These are phyloP conservation scores for Dromococcyx pavoninus DNA, from an alignment of 2,797 vertebrate genomes.

Conservation along the genomic window DNA sequence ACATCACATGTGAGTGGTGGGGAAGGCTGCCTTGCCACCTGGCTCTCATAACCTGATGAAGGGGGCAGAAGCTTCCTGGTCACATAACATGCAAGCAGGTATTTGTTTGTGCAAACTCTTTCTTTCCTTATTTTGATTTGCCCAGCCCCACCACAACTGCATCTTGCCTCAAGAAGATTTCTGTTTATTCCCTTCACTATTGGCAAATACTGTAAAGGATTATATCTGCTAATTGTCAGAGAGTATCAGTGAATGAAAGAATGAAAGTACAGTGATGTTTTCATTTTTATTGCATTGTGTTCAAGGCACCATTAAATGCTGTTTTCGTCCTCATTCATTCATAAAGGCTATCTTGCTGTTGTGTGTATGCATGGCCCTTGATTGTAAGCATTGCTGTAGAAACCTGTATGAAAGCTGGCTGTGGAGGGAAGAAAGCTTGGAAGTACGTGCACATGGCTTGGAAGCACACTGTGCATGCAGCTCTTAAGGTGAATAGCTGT, in stretches of 20 bases:
- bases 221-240: neutral
- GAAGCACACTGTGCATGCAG: neutral
- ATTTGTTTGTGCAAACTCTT: neutral
- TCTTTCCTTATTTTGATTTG: neutral
- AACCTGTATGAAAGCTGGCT: neutral
- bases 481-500: neutral
- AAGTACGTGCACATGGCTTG: neutral
- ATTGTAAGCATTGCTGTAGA: neutral
- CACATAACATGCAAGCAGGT: neutral
- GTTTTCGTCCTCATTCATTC: neutral
- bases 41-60: neutral
- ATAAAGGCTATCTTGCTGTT: neutral
- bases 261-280: neutral
- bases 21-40: neutral
- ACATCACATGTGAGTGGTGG: rapidly evolving
- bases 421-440: neutral
- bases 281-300: neutral
- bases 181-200: neutral
- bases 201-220: neutral
- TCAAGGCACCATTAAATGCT: neutral
- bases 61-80: neutral
- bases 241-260: neutral
- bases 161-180: neutral
- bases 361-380: neutral
- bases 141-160: neutral